phyloP scores from a whole-genome alignment of 2,797 vertebrate species.

The Lemur catta region DNA sequence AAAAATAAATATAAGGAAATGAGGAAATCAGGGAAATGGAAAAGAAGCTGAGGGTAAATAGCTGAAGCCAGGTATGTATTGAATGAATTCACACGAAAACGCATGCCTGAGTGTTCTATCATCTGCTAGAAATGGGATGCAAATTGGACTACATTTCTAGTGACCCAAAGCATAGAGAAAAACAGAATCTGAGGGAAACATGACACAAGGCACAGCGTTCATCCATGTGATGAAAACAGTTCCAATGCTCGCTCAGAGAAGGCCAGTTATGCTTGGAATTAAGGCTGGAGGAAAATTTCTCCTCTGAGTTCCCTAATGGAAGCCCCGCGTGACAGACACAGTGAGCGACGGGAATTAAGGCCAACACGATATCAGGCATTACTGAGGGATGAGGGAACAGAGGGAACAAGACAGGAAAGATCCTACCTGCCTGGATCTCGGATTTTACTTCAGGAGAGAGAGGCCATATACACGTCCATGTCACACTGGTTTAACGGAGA shows the following conservation, averaged over 20 bases:
- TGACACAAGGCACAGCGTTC: not conserved
- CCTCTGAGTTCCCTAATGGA: not conserved
- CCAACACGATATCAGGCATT: too few species aligned
- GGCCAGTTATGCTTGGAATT: not conserved
- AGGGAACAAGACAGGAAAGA: not conserved
- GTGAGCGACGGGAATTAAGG: not conserved
- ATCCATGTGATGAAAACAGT: not conserved
- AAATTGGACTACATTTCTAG: not conserved
- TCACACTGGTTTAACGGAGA: not conserved
- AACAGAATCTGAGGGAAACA: not conserved
- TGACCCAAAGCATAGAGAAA: not conserved
- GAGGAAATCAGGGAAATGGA: not conserved
- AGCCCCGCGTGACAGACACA: not conserved
- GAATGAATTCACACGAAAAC: not conserved
- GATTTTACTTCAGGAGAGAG: not conserved
- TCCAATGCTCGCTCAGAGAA: not conserved
- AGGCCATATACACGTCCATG: not conserved
- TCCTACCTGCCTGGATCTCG: not conserved
- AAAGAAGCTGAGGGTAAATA: slow-evolving; percentile 9
- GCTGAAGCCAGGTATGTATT: not conserved
- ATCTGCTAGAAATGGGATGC: not conserved
- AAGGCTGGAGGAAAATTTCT: not conserved
- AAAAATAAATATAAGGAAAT: slow-evolving; percentile 21
- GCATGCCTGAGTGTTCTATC: not conserved
- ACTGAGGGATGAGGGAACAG: not conserved